Conservation (phyloP, 2,113 vertebrate species). For the Arizona elegans region DNA sequence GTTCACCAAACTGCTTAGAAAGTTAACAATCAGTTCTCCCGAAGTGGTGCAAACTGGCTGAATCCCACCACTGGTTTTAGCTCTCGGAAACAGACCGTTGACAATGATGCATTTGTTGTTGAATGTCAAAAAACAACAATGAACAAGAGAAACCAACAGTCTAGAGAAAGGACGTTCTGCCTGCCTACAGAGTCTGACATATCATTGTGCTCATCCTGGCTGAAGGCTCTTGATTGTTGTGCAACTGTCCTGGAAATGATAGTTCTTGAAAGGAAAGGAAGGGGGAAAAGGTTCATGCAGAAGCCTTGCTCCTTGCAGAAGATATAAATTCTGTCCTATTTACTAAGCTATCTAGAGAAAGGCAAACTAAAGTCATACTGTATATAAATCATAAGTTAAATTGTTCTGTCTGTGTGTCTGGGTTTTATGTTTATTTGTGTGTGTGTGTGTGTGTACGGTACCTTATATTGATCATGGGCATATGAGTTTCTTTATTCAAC, state of each 20-base stretch:
- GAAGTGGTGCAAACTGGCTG: too few species aligned
- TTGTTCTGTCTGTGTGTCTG: not conserved
- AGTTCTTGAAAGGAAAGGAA: not conserved
- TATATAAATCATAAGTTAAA: not conserved
- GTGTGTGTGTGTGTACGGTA: not conserved
- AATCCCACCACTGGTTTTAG: too few species aligned
- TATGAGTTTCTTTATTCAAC: not conserved
- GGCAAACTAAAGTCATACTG: conserved; percentile 8
- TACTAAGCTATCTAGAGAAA: conserved; percentile 21
- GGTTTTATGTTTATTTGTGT: not conserved
- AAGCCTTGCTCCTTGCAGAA: conserved; percentile 15
- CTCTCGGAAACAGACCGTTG: not conserved
- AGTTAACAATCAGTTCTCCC: too few species aligned
- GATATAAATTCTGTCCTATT: conserved; percentile 19
- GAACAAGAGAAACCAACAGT: not conserved
- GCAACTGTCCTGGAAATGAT: conserved; percentile 17
- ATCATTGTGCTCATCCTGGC: not conserved
- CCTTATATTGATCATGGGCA: conserved; percentile 5
- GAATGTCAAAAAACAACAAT: not conserved
- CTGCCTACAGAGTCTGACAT: not conserved
- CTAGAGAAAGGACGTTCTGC: not conserved
- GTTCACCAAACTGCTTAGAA: too few species aligned
- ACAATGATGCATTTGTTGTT: not conserved
- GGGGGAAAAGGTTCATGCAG: not conserved
- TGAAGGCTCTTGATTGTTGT: not conserved